These are phyloP conservation scores for Furnarius figulus DNA, from an alignment of 2,113 vertebrate genomes.

Conservation along the genomic window DNA sequence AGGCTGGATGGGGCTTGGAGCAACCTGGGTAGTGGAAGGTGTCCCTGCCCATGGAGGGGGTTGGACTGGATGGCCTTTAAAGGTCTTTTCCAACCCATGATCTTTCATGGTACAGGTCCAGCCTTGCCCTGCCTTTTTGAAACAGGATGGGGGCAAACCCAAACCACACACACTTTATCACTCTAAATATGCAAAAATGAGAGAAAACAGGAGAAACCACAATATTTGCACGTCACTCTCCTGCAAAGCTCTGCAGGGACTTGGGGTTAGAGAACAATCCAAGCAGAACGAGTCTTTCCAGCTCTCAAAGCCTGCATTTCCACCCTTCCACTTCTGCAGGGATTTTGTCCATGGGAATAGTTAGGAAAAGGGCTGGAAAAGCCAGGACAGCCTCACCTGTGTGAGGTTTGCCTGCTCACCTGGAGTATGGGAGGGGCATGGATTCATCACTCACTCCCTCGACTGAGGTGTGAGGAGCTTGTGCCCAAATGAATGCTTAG, in stretches of 20 bases:
- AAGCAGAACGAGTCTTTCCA: background rate
- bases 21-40: no score
- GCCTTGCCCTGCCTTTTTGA: background rate
- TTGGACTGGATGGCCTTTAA: background rate
- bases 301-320: background rate
- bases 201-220: background rate
- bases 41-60: no score
- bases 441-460: background rate
- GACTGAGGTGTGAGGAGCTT: background rate
- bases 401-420: rapidly evolving
- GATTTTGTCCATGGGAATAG: background rate
- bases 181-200: background rate
- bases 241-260: background rate
- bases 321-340: background rate
- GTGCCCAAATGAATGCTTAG: background rate
- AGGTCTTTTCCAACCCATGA: background rate
- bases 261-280: background rate
- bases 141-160: background rate
- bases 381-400: background rate
- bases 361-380: background rate
- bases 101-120: background rate
- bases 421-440: no score
- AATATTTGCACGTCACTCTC: background rate
- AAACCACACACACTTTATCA: background rate
- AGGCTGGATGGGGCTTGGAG: background rate